Conservation (phyloP, 2,113 vertebrate genomes). For the Gavia stellata region DNA sequence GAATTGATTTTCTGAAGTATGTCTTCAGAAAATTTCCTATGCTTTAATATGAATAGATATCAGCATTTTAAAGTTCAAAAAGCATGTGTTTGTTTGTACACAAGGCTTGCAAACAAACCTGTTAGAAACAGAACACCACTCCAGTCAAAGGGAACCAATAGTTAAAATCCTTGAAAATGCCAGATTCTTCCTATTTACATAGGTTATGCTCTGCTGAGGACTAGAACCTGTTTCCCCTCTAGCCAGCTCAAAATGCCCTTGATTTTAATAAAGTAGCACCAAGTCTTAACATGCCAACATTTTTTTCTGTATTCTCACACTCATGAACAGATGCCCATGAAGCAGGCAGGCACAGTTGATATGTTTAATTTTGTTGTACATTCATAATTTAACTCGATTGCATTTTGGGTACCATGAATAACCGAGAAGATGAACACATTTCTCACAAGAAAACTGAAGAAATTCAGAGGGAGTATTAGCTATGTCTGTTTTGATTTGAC, state of each 20-base stretch:
- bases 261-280: neutral
- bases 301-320: neutral
- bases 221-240: neutral
- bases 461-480: neutral
- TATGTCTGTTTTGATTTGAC: neutral
- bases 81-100: rapidly evolving
- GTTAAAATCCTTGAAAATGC: neutral
- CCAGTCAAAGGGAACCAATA: neutral
- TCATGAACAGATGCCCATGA: neutral
- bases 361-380: neutral
- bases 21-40: neutral
- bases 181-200: neutral
- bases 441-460: neutral
- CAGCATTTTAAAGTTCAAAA: neutral
- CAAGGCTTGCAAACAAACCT: neutral
- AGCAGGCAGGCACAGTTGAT: neutral
- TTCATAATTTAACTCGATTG: neutral
- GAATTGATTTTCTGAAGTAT: neutral
- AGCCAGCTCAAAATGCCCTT: neutral
- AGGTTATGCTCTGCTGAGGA: neutral
- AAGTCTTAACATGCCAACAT: neutral
- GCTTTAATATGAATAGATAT: neutral
- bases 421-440: neutral
- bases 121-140: neutral
- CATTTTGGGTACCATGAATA: neutral